Percentiles rank a stretch among this genome's conserved stretches.
Evolutionary conservation across 1,140 invertebrate genomes (phyloP).

Genomic region (Drosophila navojoa): DNA sequence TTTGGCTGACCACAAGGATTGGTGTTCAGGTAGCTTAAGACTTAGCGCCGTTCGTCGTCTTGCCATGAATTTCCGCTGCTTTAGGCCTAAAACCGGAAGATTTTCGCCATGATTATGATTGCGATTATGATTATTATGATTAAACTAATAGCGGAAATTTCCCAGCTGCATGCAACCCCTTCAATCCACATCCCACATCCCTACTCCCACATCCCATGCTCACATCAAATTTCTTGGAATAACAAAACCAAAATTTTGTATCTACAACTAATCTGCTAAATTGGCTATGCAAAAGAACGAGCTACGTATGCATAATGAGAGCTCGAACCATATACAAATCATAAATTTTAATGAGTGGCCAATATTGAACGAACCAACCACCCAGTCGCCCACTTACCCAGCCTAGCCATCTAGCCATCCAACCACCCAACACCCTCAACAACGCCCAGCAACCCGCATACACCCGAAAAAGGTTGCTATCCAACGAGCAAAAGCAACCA

Average conservation of each 20-base stretch:
- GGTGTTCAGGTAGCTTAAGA: conserved; percentile 44
- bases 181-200: conserved; percentile 2
- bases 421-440: neutral
- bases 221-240: conserved; percentile 38
- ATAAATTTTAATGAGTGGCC: conserved; percentile 80
- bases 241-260: conserved; percentile 53
- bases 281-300: conserved; percentile 57
- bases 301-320: conserved; percentile 72
- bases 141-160: conserved; percentile 77
- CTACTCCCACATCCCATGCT: conserved; percentile 4
- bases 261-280: conserved; percentile 79
- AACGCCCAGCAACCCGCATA: conserved; percentile 1
- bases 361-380: conserved; percentile 26
- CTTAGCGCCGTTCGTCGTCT: conserved; percentile 68
- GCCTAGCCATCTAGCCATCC: neutral
- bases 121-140: conserved; percentile 63
- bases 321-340: conserved; percentile 72
- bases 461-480: conserved; percentile 14
- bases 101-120: conserved; percentile 71
- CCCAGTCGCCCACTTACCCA: conserved; percentile 3
- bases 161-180: conserved; percentile 51
- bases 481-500: conserved; percentile 38
- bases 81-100: conserved; percentile 72
- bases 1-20: conserved; percentile 13
- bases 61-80: conserved; percentile 69